phyloP scores from a whole-genome alignment of 1,140 invertebrate genomes.

The Penaeus indicus region DNA sequence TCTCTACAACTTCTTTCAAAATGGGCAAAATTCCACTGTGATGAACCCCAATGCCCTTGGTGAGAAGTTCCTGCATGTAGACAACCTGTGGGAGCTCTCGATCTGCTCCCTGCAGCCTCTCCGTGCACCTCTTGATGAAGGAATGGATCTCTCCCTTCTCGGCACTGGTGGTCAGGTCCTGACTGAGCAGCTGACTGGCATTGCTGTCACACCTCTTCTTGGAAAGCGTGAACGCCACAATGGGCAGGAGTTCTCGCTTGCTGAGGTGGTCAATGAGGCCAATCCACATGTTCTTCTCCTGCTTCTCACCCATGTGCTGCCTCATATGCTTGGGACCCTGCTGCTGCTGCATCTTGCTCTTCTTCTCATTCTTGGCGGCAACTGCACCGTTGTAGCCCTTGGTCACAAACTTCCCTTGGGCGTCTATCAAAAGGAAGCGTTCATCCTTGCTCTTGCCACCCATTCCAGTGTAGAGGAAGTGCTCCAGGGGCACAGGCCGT shows the following conservation, averaged over 20 bases:
- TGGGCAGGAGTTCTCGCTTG: conserved; percentile 87
- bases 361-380: conserved; percentile 78
- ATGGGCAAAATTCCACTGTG: conserved; percentile 98
- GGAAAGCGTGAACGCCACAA: conserved; percentile 95
- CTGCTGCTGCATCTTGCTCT: conserved; percentile 72
- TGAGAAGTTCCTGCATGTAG: conserved; percentile 83
- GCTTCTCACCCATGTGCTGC: conserved; percentile 68
- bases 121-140: conserved; percentile 88
- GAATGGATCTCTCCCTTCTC: conserved; percentile 87
- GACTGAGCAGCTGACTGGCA: conserved; percentile 77
- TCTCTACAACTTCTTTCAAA: conserved; percentile 97
- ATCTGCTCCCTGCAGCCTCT: conserved; percentile 87
- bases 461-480: conserved; percentile 69
- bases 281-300: conserved; percentile 89
- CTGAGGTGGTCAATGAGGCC: conserved; percentile 85
- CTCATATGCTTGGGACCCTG: conserved; percentile 74
- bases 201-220: conserved; percentile 89
- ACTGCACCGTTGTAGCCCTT: conserved; percentile 79
- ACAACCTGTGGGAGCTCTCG: conserved; percentile 87
- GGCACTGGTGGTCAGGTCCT: conserved; percentile 85
- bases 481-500: conserved; percentile 92
- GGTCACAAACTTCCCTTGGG: conserved; percentile 78
- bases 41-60: conserved; percentile 93
- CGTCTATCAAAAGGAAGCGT: conserved; percentile 87
- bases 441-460: conserved; percentile 86